Conservation (phyloP, 2,888 invertebrate genomes). For the Brachypterus glaber region DNA sequence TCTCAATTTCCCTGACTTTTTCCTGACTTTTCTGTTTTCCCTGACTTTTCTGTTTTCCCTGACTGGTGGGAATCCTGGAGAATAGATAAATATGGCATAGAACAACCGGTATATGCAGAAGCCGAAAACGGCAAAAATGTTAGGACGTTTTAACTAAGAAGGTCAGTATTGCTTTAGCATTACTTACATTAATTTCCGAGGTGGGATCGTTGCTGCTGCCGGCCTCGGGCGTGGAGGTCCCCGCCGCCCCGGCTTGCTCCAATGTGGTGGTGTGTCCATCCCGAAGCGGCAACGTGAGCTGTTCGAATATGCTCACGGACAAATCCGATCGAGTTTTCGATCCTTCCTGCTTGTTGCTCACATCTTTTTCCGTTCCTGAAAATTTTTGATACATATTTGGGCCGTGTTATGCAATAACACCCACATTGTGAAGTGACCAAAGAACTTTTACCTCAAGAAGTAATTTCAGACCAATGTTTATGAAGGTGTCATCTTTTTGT, state of each 20-base stretch:
- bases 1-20: too few relatives aligned
- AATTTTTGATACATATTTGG: constrained; percentile 5
- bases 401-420: background rate
- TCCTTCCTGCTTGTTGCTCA: constrained; percentile 44
- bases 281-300: constrained; percentile 58
- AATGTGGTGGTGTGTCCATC: constrained; percentile 41
- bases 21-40: too few relatives aligned
- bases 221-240: constrained; percentile 28
- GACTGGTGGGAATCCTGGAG: too few relatives aligned
- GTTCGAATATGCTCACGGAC: constrained; percentile 62
- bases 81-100: too few relatives aligned
- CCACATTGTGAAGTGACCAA: background rate
- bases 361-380: constrained; percentile 45
- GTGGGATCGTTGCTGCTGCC: constrained; percentile 33
- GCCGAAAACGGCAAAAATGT: too few relatives aligned
- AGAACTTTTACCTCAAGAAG: too few relatives aligned
- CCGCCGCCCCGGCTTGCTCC: constrained; percentile 38
- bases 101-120: too few relatives aligned
- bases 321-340: constrained; percentile 59
- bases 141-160: constrained; percentile 2
- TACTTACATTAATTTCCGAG: constrained; percentile 42
- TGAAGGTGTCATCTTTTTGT: too few relatives aligned
- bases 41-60: too few relatives aligned
- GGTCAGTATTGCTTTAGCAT: background rate
- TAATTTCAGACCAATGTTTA: too few relatives aligned